Evolutionary conservation across 2,113 vertebrate species (phyloP).

Genomic region (Heterotilapia buettikoferi): DNA sequence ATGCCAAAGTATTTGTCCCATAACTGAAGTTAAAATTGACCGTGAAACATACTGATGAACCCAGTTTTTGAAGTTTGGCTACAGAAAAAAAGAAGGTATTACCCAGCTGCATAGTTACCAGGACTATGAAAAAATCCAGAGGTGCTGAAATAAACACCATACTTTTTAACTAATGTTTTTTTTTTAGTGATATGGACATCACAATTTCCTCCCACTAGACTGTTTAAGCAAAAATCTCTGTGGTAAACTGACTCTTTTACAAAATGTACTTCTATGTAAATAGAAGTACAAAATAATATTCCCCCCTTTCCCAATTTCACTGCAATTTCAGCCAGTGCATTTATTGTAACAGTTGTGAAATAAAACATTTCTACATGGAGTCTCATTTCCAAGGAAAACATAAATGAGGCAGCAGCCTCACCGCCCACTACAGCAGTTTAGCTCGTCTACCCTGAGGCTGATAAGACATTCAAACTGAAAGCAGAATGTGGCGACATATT

Average conservation of each 20-base stretch:
- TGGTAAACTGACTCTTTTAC: neutral
- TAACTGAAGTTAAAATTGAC: neutral
- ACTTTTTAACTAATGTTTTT: neutral
- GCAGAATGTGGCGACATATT: constrained; percentile 21
- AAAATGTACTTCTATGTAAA: too few species aligned
- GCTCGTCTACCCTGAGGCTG: constrained; percentile 22
- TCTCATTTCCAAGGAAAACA: neutral
- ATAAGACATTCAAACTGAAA: constrained; percentile 27
- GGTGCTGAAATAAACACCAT: neutral
- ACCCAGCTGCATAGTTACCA: neutral
- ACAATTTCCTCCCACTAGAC: too few species aligned
- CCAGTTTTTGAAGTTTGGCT: neutral
- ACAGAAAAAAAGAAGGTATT: neutral
- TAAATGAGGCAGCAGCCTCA: constrained; percentile 8
- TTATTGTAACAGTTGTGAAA: neutral
- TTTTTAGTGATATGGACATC: neutral
- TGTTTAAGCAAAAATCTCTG: neutral
- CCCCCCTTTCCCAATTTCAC: neutral
- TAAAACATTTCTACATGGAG: neutral
- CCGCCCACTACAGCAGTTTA: constrained; percentile 17
- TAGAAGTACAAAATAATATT: neutral
- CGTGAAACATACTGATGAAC: neutral
- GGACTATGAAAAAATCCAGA: neutral
- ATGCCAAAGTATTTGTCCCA: neutral
- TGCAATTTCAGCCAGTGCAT: neutral